Evolutionary conservation across 2,888 invertebrate species (phyloP).

Genomic region (Polietes domitor): DNA sequence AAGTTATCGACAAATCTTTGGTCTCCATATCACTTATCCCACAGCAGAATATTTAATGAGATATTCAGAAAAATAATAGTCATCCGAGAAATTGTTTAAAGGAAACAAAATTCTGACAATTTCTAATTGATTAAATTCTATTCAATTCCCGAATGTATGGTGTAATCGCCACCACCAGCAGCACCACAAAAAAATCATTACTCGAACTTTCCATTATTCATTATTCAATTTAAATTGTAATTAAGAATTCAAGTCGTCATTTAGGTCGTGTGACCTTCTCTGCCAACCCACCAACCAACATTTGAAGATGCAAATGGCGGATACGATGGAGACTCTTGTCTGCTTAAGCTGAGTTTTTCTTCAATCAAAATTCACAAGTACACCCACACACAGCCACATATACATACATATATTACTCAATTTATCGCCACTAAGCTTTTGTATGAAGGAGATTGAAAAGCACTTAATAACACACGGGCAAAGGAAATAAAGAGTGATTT

Average conservation of each 20-base stretch:
- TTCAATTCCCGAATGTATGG: no score
- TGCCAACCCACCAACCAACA: not conserved
- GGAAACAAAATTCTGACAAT: no score
- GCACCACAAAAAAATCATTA: no score
- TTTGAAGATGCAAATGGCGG: not conserved
- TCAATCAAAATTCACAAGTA: conserved; percentile 36
- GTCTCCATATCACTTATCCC: no score
- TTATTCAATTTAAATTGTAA: not conserved
- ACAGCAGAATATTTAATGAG: no score
- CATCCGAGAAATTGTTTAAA: no score
- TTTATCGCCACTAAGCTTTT: conserved; percentile 38
- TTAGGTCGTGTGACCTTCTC: conserved; percentile 38
- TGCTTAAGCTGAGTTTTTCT: conserved; percentile 13
- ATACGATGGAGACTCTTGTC: not conserved
- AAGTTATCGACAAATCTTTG: no score
- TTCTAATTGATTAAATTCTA: no score
- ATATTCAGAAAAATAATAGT: no score
- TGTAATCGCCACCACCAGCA: no score
- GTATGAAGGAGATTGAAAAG: conserved; percentile 51
- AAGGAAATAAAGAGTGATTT: no score
- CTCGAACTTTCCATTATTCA: no score
- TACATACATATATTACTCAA: not conserved
- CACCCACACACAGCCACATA: not conserved
- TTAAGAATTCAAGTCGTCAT: conserved; percentile 43
- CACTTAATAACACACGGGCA: conserved; percentile 37